phyloP scores from a whole-genome alignment of 2,888 invertebrate genomes.

The Lapara coniferarum region DNA sequence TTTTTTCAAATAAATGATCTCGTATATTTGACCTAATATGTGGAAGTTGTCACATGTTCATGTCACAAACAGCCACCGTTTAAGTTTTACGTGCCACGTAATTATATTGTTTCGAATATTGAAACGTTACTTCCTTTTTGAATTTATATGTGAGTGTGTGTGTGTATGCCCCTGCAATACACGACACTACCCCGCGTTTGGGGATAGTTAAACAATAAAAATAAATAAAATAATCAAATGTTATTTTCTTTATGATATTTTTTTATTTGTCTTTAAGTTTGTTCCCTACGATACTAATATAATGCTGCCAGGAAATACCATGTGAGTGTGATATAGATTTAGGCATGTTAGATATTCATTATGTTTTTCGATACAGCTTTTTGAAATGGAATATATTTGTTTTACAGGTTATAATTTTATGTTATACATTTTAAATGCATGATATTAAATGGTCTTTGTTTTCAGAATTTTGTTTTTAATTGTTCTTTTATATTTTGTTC shows the following conservation, averaged over 20 bases:
- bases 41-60: conserved; percentile 1
- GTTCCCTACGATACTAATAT: conserved; percentile 6
- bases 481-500: conserved; percentile 29
- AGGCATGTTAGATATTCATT: conserved; percentile 36
- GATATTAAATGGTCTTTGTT: conserved; percentile 31
- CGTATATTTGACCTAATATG: too few species aligned
- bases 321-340: conserved; percentile 56
- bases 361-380: conserved; percentile 33
- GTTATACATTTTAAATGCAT: conserved; percentile 27
- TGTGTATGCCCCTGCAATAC: conserved; percentile 73
- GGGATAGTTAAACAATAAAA: conserved; percentile 79
- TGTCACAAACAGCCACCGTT: conserved; percentile 15
- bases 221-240: conserved; percentile 59
- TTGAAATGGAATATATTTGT: conserved; percentile 25
- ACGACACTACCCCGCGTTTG: conserved; percentile 61
- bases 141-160: conserved; percentile 75
- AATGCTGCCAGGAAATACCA: conserved; percentile 61
- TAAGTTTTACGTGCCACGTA: conserved; percentile 40
- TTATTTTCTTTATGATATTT: conserved; percentile 26
- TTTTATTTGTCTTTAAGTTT: neutral
- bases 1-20: neutral
- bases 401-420: conserved; percentile 18
- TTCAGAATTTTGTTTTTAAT: conserved; percentile 31
- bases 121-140: conserved; percentile 77
- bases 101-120: conserved; percentile 69